A percentile compares a stretch with the other conserved stretches of the same genome.
phyloP scores from a whole-genome alignment of 2,797 vertebrate species.

The Erethizon dorsatum region DNA sequence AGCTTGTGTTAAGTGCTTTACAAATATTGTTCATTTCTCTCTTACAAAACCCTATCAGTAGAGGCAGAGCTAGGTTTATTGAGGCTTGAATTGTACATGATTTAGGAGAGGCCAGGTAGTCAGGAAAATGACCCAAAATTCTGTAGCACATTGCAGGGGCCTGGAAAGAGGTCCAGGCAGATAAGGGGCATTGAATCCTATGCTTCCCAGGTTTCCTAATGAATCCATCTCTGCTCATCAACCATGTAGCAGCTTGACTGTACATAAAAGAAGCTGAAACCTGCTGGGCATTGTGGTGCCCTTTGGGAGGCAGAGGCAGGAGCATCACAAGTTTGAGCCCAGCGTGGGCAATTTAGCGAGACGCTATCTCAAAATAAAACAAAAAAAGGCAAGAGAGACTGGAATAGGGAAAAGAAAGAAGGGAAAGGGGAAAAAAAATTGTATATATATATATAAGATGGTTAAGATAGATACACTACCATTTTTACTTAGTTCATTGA shows the following conservation, averaged over 20 bases:
- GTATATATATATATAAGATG: no score
- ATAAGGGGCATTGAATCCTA: background rate
- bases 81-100: background rate
- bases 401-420: no score
- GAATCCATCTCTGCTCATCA: background rate
- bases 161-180: background rate
- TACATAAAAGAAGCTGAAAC: background rate
- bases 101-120: background rate
- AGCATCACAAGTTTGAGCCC: background rate
- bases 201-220: background rate
- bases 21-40: background rate
- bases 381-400: background rate
- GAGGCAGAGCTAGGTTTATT: background rate
- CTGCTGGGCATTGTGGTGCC: background rate
- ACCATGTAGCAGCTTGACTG: background rate
- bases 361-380: background rate
- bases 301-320: background rate
- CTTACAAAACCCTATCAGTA: background rate
- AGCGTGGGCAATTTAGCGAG: background rate
- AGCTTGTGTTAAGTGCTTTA: background rate
- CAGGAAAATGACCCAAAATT: background rate
- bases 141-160: background rate
- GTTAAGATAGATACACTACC: no score
- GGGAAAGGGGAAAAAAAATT: no score
- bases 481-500: no score